Conservation (phyloP, 2,888 invertebrate species). For the Amphipyra tragopoginis region DNA sequence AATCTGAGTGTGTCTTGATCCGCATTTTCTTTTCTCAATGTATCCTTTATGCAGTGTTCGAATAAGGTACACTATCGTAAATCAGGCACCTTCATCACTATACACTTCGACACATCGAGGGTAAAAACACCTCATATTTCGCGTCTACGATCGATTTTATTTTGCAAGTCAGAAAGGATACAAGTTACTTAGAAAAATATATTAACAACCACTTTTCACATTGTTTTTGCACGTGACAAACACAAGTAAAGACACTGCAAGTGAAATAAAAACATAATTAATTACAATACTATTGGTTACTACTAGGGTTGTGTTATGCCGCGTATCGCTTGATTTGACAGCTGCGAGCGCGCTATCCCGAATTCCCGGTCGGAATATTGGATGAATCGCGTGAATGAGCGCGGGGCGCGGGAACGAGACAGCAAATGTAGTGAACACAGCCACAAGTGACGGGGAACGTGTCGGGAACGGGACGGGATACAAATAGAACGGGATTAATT, state of each 20-base stretch:
- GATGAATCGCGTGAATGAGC: constrained; percentile 83
- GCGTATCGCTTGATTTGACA: constrained; percentile 87
- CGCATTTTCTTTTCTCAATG: constrained; percentile 89
- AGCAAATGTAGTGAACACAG: constrained; percentile 75
- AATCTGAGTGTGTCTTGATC: constrained; percentile 86
- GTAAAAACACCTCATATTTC: constrained; percentile 83
- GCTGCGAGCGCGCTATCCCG: constrained; percentile 87
- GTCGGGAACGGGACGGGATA: constrained; percentile 80
- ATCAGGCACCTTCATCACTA: constrained; percentile 84
- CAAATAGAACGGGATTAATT: constrained; percentile 85
- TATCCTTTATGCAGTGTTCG: constrained; percentile 88
- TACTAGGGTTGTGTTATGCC: constrained; percentile 55
- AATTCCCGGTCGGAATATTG: constrained; percentile 86
- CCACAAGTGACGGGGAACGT: constrained; percentile 72
- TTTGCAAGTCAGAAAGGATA: constrained; percentile 85
- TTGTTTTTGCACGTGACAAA: constrained; percentile 89
- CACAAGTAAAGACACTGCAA: constrained; percentile 89
- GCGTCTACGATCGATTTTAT: constrained; percentile 76
- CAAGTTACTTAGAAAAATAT: constrained; percentile 85
- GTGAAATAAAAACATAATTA: constrained; percentile 68
- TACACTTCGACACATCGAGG: constrained; percentile 80
- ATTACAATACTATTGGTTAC: constrained; percentile 64
- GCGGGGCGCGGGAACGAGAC: constrained; percentile 74
- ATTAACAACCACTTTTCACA: constrained; percentile 91
- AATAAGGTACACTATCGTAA: constrained; percentile 78